Evolutionary conservation across 2,113 vertebrate genomes (phyloP).

Genomic region (Callopanchax toddi): DNA sequence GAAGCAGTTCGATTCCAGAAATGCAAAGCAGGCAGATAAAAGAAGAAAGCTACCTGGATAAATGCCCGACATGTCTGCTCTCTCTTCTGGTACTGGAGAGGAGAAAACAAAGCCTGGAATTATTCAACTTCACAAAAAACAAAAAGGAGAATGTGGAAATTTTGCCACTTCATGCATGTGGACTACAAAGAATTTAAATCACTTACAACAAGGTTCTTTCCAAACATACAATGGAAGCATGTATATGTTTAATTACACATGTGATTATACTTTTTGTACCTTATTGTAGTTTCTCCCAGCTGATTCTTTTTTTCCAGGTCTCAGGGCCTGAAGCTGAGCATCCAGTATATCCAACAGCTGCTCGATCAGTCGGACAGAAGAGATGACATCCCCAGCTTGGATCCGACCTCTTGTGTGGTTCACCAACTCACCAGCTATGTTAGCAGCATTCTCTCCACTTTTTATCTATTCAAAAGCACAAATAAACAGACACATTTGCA

Average conservation of each 20-base stretch:
- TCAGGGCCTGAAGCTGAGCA: slow-evolving; percentile 90
- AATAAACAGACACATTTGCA: slow-evolving; percentile 9
- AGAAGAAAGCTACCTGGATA: slow-evolving; percentile 85
- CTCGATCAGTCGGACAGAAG: slow-evolving; percentile 91
- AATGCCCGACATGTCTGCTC: slow-evolving; percentile 92
- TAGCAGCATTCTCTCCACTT: slow-evolving; percentile 94
- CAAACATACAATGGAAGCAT: slow-evolving; percentile 1
- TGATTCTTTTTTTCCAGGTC: slow-evolving; percentile 89
- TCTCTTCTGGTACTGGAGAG: slow-evolving; percentile 89
- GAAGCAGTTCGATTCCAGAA: slow-evolving; percentile 40
- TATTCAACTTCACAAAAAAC: slow-evolving; percentile 35
- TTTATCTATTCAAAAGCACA: slow-evolving; percentile 83
- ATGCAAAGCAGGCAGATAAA: slow-evolving; percentile 56
- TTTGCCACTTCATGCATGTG: slow-evolving; percentile 25
- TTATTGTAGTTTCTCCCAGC: slow-evolving; percentile 93
- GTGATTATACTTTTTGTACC: slow-evolving; percentile 70
- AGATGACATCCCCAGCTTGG: slow-evolving; percentile 93
- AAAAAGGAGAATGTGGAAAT: slow-evolving; percentile 38
- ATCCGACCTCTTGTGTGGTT: slow-evolving; percentile 91
- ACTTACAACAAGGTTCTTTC: slow-evolving; percentile 22
- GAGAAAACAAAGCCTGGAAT: slow-evolving; percentile 55
- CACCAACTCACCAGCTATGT: slow-evolving; percentile 91
- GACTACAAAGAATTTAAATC: slow-evolving; percentile 22
- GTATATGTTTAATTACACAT: slow-evolving; percentile 10
- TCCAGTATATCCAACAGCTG: slow-evolving; percentile 95